Evolutionary conservation across 2,888 invertebrate genomes (phyloP).

Genomic region (Tribolium freemani): DNA sequence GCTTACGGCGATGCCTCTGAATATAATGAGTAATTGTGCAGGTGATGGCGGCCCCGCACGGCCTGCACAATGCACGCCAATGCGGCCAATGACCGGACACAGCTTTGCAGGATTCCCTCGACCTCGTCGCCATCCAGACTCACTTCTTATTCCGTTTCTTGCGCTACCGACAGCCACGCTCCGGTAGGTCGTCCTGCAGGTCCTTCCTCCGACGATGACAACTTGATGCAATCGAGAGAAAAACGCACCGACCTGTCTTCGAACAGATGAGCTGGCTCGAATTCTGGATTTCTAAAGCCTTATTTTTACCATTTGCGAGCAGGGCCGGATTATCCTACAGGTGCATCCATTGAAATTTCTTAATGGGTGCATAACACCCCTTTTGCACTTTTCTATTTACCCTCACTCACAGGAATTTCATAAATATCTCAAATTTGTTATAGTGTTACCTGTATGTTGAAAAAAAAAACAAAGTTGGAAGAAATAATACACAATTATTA

Average conservation of each 20-base stretch:
- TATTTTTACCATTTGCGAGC: not conserved
- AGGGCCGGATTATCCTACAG: too few species aligned
- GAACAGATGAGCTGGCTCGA: not conserved
- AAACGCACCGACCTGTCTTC: not conserved
- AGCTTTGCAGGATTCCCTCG: conserved; percentile 45
- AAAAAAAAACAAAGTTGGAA: too few species aligned
- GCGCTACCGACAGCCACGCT: conserved; percentile 34
- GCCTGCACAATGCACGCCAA: conserved; percentile 52
- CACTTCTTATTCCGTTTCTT: conserved; percentile 44
- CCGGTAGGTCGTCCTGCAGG: conserved; percentile 40
- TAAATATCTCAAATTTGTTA: too few species aligned
- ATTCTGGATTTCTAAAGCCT: not conserved
- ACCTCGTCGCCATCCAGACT: conserved; percentile 46
- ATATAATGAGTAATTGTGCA: conserved; percentile 55
- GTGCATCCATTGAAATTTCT: too few species aligned
- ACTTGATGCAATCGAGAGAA: conserved; percentile 4
- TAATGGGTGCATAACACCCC: too few species aligned
- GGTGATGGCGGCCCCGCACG: conserved; percentile 50
- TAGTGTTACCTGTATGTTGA: too few species aligned
- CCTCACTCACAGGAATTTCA: too few species aligned
- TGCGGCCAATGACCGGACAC: conserved; percentile 55
- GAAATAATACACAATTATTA: too few species aligned
- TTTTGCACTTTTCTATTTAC: too few species aligned
- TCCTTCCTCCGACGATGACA: conserved; percentile 11
- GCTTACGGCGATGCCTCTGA: conserved; percentile 48